Evolutionary conservation across 2,797 vertebrate genomes (phyloP), one percentile per base, ranked within the genome.

Genomic region (Pangasius larnaudii): DNA sequence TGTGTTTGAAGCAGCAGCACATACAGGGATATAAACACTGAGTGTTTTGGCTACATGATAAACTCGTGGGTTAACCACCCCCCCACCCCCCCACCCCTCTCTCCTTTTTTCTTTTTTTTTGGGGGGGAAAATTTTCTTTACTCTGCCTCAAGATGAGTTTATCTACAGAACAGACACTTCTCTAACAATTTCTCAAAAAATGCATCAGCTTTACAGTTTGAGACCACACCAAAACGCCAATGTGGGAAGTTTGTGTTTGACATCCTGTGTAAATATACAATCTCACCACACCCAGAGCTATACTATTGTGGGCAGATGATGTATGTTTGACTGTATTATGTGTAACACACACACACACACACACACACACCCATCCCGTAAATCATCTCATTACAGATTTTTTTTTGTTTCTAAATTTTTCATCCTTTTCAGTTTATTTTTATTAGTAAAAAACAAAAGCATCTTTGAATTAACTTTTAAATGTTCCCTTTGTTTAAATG

Each of bases 271-370:
- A 61, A 59, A 42, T 61, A 61, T 24, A 61, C 3, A 24, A 33
- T 24, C 78, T 58, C 78, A 80, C 77, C 78, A 39, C 78, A 80
- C 78, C 78, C 78, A 24, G 19, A 79, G 33, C 27, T 39, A 11
- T 9, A 39, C 27, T 59, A 22, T 24, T 80, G 53, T 59, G 13
- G 53, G 30, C 18, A 59, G 53, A 59, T 80, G 19, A 79, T 80
- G 53, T 39, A 9, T 39, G 2, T 39, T 39, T 39, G 39, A 39
- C 5, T 42, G 42, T 42, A 42, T 42, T 42, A 42, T 42, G 42
- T 42, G 5, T 42, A 42, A 42, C 42, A 42, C 42, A 42, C 42
- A 42, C 42, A 42, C 42, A 42, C 42, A 42, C 42, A 42, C 39
- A 42, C 42, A 42, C 36, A 36, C 36, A 36, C 36, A 36, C 36